Percentiles rank a stretch among this genome's conserved stretches.
phyloP scores from a whole-genome alignment of 2,888 invertebrate species.

The Epicampocera succincta region DNA sequence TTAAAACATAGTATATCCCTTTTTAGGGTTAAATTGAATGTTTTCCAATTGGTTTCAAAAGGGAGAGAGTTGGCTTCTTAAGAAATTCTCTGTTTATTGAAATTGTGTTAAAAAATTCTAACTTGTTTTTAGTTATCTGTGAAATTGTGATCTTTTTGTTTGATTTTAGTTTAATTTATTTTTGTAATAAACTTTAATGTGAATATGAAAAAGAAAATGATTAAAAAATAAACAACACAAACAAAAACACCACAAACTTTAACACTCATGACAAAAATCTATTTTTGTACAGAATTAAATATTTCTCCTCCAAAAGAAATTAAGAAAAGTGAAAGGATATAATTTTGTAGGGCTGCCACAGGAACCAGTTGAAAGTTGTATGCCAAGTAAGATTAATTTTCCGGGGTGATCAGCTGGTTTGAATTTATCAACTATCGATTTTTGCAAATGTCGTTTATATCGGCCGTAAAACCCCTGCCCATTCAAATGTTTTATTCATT shows the following conservation, averaged over 20 bases:
- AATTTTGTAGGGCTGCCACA: too few relatives aligned
- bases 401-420: too few relatives aligned
- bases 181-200: slow-evolving; percentile 54
- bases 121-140: slow-evolving; percentile 54
- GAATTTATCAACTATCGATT: too few relatives aligned
- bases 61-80: slow-evolving; percentile 59
- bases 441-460: too few relatives aligned
- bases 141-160: slow-evolving; percentile 49
- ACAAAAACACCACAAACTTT: slow-evolving; percentile 53
- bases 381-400: too few relatives aligned
- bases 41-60: slow-evolving; percentile 7
- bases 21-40: slow-evolving; percentile 29
- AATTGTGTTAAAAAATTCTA: slow-evolving; percentile 66
- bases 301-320: neutral
- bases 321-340: neutral
- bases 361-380: too few relatives aligned
- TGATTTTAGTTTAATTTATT: slow-evolving; percentile 41
- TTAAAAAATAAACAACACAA: slow-evolving; percentile 48
- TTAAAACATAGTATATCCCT: slow-evolving; percentile 70
- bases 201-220: slow-evolving; percentile 50
- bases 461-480: too few relatives aligned
- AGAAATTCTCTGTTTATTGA: slow-evolving; percentile 44
- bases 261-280: slow-evolving; percentile 47
- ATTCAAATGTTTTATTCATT: too few relatives aligned
- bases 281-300: slow-evolving; percentile 7